Evolutionary conservation across 2,113 vertebrate genomes (phyloP).

Genomic region (Seriola aureovittata): DNA sequence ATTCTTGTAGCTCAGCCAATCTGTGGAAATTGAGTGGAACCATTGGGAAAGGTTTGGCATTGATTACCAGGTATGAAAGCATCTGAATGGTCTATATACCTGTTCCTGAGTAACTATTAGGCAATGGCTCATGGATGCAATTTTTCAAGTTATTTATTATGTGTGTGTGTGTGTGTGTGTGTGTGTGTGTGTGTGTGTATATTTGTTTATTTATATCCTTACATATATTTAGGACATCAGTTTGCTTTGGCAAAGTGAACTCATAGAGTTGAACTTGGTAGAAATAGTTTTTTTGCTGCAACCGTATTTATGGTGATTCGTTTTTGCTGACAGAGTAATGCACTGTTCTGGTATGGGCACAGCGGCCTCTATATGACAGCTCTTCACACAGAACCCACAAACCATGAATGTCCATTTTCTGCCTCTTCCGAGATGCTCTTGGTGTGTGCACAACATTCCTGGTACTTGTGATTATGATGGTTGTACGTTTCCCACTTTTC

Average conservation of each 20-base stretch:
- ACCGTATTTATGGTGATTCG: not conserved
- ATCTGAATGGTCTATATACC: constrained; percentile 18
- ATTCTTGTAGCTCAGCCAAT: constrained; percentile 36
- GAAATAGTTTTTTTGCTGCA: not conserved
- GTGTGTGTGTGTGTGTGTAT: not conserved
- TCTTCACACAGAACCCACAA: not conserved
- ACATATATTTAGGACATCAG: not conserved
- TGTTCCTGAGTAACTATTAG: constrained; percentile 15
- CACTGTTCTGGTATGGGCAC: not conserved
- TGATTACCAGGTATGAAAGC: constrained; percentile 31
- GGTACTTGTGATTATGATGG: constrained; percentile 35
- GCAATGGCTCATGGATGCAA: not conserved
- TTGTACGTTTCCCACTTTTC: constrained; percentile 45
- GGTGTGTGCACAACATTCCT: constrained; percentile 21
- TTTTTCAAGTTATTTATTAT: not conserved
- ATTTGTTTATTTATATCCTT: not conserved
- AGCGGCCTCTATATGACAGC: not conserved
- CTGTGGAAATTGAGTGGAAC: constrained; percentile 32
- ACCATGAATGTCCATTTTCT: constrained; percentile 12
- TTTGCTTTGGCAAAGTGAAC: not conserved
- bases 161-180: not conserved
- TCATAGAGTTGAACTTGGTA: not conserved
- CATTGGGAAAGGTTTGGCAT: constrained; percentile 20
- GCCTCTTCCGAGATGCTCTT: constrained; percentile 23
- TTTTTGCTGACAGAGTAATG: constrained; percentile 6